Evolutionary conservation across 1,140 invertebrate species (phyloP).

Genomic region (Mycetomoellerius zeteki): DNA sequence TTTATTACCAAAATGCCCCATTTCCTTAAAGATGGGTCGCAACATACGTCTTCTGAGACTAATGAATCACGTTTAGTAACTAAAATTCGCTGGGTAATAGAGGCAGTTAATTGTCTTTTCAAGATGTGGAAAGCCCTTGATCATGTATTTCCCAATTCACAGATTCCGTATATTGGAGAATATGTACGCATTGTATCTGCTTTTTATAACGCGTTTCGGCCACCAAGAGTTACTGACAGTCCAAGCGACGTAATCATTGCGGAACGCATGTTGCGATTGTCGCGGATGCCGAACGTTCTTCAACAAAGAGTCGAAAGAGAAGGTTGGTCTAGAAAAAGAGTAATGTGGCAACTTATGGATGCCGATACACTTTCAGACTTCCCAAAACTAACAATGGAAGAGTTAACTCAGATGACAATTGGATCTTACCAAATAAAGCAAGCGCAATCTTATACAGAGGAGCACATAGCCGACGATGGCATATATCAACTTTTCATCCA

Average conservation of each 20-base stretch:
- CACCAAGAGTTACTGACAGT: constrained; percentile 12
- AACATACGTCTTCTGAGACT: too few relatives aligned
- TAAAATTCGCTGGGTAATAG: too few relatives aligned
- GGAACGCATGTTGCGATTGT: constrained; percentile 2
- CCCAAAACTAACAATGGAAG: too few relatives aligned
- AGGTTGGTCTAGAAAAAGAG: constrained; percentile 16
- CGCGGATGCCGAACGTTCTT: constrained; percentile 6
- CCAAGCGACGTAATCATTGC: not conserved
- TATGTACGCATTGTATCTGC: constrained; percentile 9
- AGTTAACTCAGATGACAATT: constrained; percentile 11
- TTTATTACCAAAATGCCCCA: too few relatives aligned
- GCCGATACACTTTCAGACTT: constrained; percentile 2
- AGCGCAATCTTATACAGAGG: constrained; percentile 27
- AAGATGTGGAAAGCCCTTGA: constrained; percentile 16
- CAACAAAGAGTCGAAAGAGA: constrained; percentile 25
- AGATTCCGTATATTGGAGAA: not conserved
- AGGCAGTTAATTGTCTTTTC: not conserved
- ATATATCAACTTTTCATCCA: constrained; percentile 9
- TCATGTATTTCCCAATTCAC: constrained; percentile 15
- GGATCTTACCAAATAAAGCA: constrained; percentile 11
- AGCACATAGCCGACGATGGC: constrained; percentile 16
- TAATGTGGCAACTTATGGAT: constrained; percentile 5
- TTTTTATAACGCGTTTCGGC: not conserved
- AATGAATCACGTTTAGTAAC: too few relatives aligned
- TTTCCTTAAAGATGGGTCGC: too few relatives aligned